Evolutionary conservation across 92 coral and sea anemone genomes (phyloP).

Genomic region (Parazoanthus darwini): DNA sequence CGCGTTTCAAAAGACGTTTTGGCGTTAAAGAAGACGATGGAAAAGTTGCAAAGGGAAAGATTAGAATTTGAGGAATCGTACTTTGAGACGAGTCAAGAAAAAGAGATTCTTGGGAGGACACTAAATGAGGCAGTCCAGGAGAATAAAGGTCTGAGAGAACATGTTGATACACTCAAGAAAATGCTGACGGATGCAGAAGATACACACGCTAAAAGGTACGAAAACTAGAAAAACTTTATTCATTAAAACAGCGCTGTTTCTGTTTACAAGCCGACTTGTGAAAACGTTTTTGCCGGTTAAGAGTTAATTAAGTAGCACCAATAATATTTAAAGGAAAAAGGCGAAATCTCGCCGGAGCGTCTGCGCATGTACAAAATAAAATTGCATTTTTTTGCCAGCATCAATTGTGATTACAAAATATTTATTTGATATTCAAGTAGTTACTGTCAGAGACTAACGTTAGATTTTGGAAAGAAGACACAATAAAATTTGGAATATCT

Average conservation of each 20-base stretch:
- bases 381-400: background rate
- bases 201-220: slow-evolving; percentile 77
- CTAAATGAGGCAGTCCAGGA: slow-evolving; percentile 66
- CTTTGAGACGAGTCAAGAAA: slow-evolving; percentile 79
- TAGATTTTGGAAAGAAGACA: too few species aligned
- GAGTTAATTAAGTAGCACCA: background rate
- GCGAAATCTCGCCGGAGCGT: background rate
- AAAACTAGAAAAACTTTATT: background rate
- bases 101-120: slow-evolving; percentile 62
- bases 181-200: slow-evolving; percentile 57
- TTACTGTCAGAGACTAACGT: background rate
- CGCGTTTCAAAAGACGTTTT: slow-evolving; percentile 86
- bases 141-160: slow-evolving; percentile 62
- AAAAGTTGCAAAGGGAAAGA: slow-evolving; percentile 77
- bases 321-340: too few species aligned
- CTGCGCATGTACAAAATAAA: background rate
- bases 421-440: background rate
- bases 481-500: background rate
- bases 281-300: background rate
- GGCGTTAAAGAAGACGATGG: slow-evolving; percentile 79
- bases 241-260: too few species aligned
- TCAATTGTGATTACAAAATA: too few species aligned
- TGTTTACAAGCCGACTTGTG: too few species aligned
- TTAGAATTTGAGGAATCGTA: slow-evolving; percentile 81
- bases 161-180: slow-evolving; percentile 59